A percentile compares a stretch with the other conserved stretches of the same genome.
These are phyloP conservation scores for Parazoanthus atlanticus DNA, from an alignment of 92 coral and sea anemone species.

Conservation along the genomic window DNA sequence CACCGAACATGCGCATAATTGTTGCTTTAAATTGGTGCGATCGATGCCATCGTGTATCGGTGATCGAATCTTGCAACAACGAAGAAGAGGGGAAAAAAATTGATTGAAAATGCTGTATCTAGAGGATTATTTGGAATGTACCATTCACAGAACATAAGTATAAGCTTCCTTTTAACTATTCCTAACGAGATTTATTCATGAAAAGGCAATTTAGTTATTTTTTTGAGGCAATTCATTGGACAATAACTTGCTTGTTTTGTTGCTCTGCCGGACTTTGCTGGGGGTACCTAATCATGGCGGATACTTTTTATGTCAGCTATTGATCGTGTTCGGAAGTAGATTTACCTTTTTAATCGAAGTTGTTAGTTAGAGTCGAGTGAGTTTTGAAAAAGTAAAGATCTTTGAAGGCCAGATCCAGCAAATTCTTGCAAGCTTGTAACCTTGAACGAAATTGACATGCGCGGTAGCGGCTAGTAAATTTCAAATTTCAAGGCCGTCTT, in stretches of 20 bases:
- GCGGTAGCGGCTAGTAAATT: conserved; percentile 23
- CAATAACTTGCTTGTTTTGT: conserved; percentile 20
- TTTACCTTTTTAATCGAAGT: not conserved
- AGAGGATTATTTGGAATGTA: conserved; percentile 96
- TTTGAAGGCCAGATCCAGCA: not conserved
- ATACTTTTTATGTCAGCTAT: not conserved
- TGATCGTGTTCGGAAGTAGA: not conserved
- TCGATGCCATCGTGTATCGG: conserved; percentile 42
- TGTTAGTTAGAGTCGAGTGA: not conserved
- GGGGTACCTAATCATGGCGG: conserved; percentile 35
- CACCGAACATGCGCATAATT: conserved; percentile 55
- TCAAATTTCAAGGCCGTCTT: not conserved
- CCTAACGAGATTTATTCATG: not conserved
- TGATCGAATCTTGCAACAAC: conserved; percentile 37
- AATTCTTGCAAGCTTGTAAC: not conserved
- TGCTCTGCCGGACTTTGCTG: conserved; percentile 29
- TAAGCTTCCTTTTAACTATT: not conserved
- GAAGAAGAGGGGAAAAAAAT: conserved; percentile 49
- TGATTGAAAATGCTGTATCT: conserved; percentile 92
- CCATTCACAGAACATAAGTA: conserved; percentile 45
- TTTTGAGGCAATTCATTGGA: not conserved
- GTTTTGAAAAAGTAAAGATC: not conserved
- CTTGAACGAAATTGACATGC: conserved; percentile 32
- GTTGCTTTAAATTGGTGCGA: conserved; percentile 47
- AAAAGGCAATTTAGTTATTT: not conserved